Conservation (phyloP, 2,797 vertebrate species). For the Spinibarbus caldwelli region DNA sequence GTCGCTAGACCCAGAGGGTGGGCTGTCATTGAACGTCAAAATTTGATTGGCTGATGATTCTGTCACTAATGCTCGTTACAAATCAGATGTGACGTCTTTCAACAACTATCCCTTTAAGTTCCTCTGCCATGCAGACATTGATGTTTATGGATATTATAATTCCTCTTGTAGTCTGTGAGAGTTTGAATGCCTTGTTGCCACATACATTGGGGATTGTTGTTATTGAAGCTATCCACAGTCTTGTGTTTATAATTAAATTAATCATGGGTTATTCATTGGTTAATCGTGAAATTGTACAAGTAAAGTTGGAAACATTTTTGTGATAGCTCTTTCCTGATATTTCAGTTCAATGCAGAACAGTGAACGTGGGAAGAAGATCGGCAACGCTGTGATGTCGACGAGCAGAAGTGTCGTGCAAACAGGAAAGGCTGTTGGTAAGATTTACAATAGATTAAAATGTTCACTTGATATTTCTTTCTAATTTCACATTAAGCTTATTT, state of each 20-base stretch:
- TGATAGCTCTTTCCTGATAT: conserved; percentile 8
- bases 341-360: conserved; percentile 96
- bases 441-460: neutral
- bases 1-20: too few species aligned
- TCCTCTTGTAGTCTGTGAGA: too few species aligned
- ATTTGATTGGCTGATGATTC: too few species aligned
- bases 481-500: neutral
- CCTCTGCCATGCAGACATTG: too few species aligned
- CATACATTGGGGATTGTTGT: too few species aligned
- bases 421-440: conserved; percentile 92
- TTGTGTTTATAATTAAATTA: neutral
- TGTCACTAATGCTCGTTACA: too few species aligned
- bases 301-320: neutral
- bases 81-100: too few species aligned
- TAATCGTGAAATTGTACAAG: neutral
- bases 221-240: neutral
- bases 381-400: conserved; percentile 92
- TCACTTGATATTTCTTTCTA: neutral
- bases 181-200: too few species aligned
- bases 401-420: conserved; percentile 95
- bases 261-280: neutral
- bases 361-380: conserved; percentile 95
- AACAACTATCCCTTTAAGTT: too few species aligned
- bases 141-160: too few species aligned
- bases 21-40: too few species aligned